Evolutionary conservation across 2,113 vertebrate genomes (phyloP).

Genomic region (Lethenteron reissneri): DNA sequence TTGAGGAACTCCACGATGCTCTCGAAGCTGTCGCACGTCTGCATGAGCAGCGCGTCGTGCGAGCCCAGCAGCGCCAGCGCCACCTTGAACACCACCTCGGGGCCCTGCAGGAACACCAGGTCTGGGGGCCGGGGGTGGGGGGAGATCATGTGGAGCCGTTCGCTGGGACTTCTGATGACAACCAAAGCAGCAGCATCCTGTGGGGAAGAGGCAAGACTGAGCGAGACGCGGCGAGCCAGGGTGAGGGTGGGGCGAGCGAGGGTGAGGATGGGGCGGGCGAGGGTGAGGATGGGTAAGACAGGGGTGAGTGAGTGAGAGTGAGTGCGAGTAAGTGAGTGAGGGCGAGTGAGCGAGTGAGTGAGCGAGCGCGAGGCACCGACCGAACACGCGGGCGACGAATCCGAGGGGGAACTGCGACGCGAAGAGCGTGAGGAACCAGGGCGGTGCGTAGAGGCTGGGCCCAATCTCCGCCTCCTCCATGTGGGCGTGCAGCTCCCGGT

Average conservation of each 20-base stretch:
- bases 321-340: too few relatives aligned
- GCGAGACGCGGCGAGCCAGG: too few relatives aligned
- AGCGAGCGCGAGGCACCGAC: constrained; percentile 18
- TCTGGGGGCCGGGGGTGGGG: constrained; percentile 22
- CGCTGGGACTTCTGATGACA: too few relatives aligned
- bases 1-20: constrained; percentile 88
- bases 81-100: constrained; percentile 85
- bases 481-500: constrained; percentile 37
- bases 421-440: constrained; percentile 48
- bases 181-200: too few relatives aligned
- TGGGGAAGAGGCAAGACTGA: too few relatives aligned
- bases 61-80: constrained; percentile 65
- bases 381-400: constrained; percentile 45
- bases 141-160: too few relatives aligned
- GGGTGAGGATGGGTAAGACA: too few relatives aligned
- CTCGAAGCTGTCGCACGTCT: constrained; percentile 59
- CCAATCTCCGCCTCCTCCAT: constrained; percentile 41
- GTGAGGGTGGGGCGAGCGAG: too few relatives aligned
- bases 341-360: too few relatives aligned
- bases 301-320: too few relatives aligned
- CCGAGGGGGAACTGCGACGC: constrained; percentile 44
- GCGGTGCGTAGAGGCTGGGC: constrained; percentile 43
- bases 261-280: too few relatives aligned
- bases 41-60: constrained; percentile 75
- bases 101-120: constrained; percentile 72